A percentile compares a stretch with the other conserved stretches of the same genome.
Evolutionary conservation across 2,113 vertebrate genomes (phyloP).

Genomic region (Promerops cafer): DNA sequence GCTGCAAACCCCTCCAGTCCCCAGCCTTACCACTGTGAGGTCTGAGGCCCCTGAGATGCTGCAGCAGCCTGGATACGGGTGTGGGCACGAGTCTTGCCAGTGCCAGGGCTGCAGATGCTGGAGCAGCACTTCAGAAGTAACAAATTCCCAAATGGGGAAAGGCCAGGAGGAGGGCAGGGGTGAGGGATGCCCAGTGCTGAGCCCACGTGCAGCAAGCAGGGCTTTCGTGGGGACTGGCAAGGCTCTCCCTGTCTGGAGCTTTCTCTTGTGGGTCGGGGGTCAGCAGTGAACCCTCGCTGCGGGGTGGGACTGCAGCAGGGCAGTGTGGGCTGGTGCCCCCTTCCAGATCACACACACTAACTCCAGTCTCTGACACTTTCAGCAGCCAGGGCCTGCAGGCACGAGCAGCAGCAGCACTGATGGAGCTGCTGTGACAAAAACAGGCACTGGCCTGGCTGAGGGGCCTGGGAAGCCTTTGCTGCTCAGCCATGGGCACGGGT

Average conservation of each 20-base stretch:
- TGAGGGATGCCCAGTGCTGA: background rate
- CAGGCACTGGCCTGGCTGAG: background rate
- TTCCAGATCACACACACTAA: too few species aligned
- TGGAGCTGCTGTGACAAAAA: background rate
- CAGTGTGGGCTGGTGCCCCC: rapidly evolving
- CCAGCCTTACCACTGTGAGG: background rate
- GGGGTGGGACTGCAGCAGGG: background rate
- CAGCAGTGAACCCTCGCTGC: rapidly evolving
- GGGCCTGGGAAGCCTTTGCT: background rate
- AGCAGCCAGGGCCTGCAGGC: background rate
- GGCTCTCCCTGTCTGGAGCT: rapidly evolving
- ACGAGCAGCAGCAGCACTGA: rapidly evolving
- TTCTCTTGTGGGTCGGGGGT: too few species aligned
- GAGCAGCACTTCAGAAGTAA: background rate
- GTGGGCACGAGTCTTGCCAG: rapidly evolving
- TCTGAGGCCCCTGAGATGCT: background rate
- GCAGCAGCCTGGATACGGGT: background rate
- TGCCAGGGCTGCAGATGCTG: background rate
- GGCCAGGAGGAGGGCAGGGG: background rate
- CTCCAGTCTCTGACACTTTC: background rate
- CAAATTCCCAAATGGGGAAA: rapidly evolving
- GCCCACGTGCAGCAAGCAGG: background rate
- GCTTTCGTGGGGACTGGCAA: background rate
- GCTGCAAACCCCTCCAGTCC: background rate
- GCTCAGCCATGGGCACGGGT: background rate